phyloP scores from a whole-genome alignment of 2,113 vertebrate species.

The Lamprologus speciosus region DNA sequence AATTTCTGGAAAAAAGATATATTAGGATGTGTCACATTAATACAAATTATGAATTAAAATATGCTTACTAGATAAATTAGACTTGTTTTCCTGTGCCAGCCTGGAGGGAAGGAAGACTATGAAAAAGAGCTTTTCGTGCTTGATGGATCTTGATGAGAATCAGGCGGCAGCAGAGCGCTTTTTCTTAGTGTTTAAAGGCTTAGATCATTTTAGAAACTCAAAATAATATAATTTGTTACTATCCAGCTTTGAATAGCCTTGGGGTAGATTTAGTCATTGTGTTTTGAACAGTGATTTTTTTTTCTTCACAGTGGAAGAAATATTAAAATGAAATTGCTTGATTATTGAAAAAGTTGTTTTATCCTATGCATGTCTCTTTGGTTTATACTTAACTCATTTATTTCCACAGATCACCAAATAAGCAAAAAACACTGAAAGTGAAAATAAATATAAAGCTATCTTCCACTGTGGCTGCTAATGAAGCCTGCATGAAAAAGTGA shows the following conservation, averaged over 20 bases:
- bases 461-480: background rate
- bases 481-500: background rate
- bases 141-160: slow-evolving; percentile 7
- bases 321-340: background rate
- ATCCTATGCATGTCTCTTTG: background rate
- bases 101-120: background rate
- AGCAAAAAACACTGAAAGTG: background rate
- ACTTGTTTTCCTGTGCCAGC: background rate
- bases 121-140: background rate
- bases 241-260: background rate
- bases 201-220: background rate
- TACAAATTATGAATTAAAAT: background rate
- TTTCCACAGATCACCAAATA: background rate
- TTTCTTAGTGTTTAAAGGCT: background rate
- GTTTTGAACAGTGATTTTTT: background rate
- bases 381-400: background rate
- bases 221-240: background rate
- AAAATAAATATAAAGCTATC: background rate
- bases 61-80: background rate
- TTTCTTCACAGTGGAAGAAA: background rate
- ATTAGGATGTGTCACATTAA: background rate
- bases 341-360: background rate
- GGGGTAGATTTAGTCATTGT: background rate
- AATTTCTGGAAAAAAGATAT: background rate
- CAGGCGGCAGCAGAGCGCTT: background rate